Conservation (phyloP, 2,888 invertebrate genomes). For the Yponomeuta evonymella region DNA sequence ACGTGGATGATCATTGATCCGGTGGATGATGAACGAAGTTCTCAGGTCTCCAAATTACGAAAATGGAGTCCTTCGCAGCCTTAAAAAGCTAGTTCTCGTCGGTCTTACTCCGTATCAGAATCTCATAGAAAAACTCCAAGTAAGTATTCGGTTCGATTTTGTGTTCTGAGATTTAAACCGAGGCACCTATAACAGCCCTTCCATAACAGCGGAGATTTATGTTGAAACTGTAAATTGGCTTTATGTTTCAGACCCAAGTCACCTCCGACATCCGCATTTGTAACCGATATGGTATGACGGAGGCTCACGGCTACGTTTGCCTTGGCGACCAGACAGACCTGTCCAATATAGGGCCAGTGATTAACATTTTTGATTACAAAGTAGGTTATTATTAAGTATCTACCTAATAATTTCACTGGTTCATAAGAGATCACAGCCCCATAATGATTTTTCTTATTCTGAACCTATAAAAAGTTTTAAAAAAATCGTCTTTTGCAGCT, state of each 20-base stretch:
- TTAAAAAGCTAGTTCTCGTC: not conserved
- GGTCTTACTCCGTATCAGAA: constrained; percentile 3
- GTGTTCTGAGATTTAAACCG: too few species aligned
- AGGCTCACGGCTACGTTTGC: constrained; percentile 11
- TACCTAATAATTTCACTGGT: not conserved
- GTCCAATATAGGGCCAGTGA: not conserved
- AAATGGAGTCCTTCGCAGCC: not conserved
- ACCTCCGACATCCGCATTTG: not conserved
- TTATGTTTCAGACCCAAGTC: not conserved
- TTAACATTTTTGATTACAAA: constrained; percentile 10
- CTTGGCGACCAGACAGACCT: not conserved
- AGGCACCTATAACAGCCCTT: not conserved
- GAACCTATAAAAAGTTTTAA: not conserved
- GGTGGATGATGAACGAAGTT: not conserved
- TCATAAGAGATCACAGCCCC: too few species aligned
- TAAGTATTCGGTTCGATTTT: not conserved
- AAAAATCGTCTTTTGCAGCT: not conserved
- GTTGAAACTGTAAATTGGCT: not conserved
- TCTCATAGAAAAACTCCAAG: not conserved
- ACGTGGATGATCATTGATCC: constrained; percentile 8
- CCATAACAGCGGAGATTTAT: too few species aligned
- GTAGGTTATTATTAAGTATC: not conserved
- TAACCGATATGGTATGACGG: constrained; percentile 6
- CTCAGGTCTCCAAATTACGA: not conserved
- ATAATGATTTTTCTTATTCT: too few species aligned